Evolutionary conservation across 2,797 vertebrate genomes (phyloP).

Genomic region (Acrocephalus scirpaceus): DNA sequence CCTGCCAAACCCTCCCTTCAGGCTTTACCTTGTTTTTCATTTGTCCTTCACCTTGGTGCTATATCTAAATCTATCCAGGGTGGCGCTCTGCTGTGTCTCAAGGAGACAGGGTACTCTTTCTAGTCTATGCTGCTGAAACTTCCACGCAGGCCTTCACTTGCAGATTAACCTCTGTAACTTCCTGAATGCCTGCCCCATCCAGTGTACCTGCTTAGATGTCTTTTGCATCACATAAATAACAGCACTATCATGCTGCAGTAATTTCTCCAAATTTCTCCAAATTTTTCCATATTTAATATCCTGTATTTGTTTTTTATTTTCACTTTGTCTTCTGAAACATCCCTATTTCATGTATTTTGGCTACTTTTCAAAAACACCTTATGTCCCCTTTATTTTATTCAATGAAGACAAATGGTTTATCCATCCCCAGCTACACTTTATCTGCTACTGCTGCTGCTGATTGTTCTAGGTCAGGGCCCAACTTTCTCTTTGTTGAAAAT

Average conservation of each 20-base stretch:
- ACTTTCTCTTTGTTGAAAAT: background rate
- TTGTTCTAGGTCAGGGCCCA: background rate
- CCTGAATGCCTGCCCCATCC: accelerated
- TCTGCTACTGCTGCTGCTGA: background rate
- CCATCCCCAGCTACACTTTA: background rate
- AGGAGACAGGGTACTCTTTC: background rate
- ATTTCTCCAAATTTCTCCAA: background rate
- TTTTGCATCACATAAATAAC: background rate
- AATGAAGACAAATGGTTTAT: background rate
- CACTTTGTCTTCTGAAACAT: background rate
- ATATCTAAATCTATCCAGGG: background rate
- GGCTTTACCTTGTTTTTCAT: background rate
- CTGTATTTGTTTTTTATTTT: background rate
- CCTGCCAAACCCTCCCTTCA: background rate
- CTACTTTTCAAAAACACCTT: background rate
- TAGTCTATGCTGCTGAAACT: background rate
- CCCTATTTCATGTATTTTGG: background rate
- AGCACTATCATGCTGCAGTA: background rate
- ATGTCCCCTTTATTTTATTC: background rate
- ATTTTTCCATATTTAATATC: background rate
- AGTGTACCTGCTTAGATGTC: background rate
- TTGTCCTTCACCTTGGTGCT: background rate
- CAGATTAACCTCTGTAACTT: background rate
- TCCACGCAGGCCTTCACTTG: background rate
- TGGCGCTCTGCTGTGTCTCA: background rate